Conservation (phyloP, 2,797 vertebrate species). For the Neosilurus mollespiculum region DNA sequence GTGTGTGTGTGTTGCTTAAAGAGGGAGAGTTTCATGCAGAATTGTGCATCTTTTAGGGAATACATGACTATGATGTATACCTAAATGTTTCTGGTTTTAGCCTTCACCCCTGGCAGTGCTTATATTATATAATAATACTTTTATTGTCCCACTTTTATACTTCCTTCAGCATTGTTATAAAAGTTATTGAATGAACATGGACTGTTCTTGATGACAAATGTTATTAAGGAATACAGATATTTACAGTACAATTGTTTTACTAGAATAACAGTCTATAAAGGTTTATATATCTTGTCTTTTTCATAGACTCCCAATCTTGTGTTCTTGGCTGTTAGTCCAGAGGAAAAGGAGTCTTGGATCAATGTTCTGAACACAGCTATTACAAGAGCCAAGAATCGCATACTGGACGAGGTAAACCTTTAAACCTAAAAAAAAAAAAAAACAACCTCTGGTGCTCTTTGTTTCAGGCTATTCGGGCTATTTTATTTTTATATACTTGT, state of each 20-base stretch:
- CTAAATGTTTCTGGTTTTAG: not conserved
- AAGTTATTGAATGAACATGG: not conserved
- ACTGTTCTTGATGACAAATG: not conserved
- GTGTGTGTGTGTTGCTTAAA: not conserved
- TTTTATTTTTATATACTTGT: slow-evolving; percentile 14
- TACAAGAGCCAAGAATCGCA: slow-evolving; percentile 86
- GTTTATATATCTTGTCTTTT: slow-evolving; percentile 7
- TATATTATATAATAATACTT: slow-evolving; percentile 4
- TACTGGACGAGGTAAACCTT: slow-evolving; percentile 73
- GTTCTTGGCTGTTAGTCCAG: slow-evolving; percentile 94
- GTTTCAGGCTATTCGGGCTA: slow-evolving; percentile 6
- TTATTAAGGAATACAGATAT: not conserved
- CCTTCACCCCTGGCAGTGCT: not conserved
- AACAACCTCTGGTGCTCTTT: not conserved
- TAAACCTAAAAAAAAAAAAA: slow-evolving; percentile 8
- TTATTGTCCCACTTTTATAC: not conserved
- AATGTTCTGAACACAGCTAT: slow-evolving; percentile 85
- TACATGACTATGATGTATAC: not conserved
- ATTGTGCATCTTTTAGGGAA: not conserved
- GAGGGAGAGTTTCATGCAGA: not conserved
- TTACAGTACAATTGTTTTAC: not conserved
- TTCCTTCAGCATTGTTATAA: not conserved
- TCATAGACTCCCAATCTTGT: slow-evolving; percentile 87
- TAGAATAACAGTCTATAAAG: not conserved
- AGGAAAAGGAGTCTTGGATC: slow-evolving; percentile 96